Conservation (phyloP, 2,888 invertebrate species). For the Troilus luridus region DNA sequence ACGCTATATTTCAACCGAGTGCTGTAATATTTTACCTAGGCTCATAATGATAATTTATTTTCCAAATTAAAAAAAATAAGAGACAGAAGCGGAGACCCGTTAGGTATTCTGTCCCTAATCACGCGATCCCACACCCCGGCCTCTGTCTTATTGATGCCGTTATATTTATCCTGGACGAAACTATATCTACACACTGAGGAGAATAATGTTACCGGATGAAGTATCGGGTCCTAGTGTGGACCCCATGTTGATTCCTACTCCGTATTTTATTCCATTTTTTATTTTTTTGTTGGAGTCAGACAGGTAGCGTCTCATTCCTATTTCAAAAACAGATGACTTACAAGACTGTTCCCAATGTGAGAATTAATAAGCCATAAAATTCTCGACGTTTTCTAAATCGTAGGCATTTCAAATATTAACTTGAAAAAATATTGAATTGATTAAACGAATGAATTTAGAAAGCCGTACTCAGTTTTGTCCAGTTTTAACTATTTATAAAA, state of each 20-base stretch:
- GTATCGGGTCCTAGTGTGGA: not conserved
- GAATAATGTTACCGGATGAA: not conserved
- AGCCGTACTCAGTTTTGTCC: not conserved
- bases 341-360: not conserved
- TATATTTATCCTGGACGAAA: slow-evolving; percentile 5
- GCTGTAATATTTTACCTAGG: not conserved
- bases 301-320: not conserved
- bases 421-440: not conserved
- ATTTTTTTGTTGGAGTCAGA: not conserved
- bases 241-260: not conserved
- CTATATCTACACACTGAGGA: slow-evolving; percentile 1
- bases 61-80: slow-evolving; percentile 45
- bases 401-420: not conserved
- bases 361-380: not conserved
- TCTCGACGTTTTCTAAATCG: not conserved
- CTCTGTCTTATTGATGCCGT: not conserved
- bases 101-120: slow-evolving; percentile 48
- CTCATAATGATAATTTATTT: slow-evolving; percentile 45
- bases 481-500: not conserved
- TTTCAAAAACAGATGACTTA: not conserved
- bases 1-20: not conserved
- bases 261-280: not conserved
- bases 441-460: not conserved
- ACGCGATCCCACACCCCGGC: slow-evolving; percentile 27
- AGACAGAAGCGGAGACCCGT: not conserved